Evolutionary conservation across 2,113 vertebrate species (phyloP), one percentile per base, ranked within the genome.

Genomic region (Ictalurus punctatus): DNA sequence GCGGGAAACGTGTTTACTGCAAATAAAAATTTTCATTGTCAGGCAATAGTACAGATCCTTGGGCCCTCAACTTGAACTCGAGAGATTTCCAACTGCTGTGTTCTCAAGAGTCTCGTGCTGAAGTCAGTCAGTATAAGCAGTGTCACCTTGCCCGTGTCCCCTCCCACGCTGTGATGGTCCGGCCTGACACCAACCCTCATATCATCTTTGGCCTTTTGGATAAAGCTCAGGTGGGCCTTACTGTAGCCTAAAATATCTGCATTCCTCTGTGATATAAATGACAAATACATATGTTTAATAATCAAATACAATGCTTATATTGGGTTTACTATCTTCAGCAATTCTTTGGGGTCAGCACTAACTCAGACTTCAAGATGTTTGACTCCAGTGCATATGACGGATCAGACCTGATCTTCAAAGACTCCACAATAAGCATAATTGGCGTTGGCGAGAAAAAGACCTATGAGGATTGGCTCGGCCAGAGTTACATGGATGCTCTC

Each of bases 391-490:
- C 34, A 52, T 99, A 97, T 84, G 40, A 90, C 0, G 96, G 97
- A 83, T 93, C 94, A 82, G 96, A 99, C 91, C 95, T 99, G 87
- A 95, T 99, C 87, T 99, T 99, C 93, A 99, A 97, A 90, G 98
- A 99, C 92, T 97, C 98, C 85, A 94, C 98, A 0, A 17, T 96
- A 19, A 93, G 83, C 34, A 93, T 96, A 0, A 95, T 97, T 82
- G 96, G 95, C 0, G 96, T 97, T 0, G 88, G 69, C 27, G 96
- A 97, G 85, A 98, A 71, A 73, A 97, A 95, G 90, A 97, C 97
- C 0, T 97, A 97, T 9, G 30, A 91, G 30, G 94, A 96, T n/a
- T 99, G 98, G 98, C 95, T 99, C 92, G 98, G 97, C 30, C 94
- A 92, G 4, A 92, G 91, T 86, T 99, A 98, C 67, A 88, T 97